A percentile compares a stretch with the other conserved stretches of the same genome.
Evolutionary conservation across 2,797 vertebrate genomes (phyloP).

Genomic region (Malacoraja senta): DNA sequence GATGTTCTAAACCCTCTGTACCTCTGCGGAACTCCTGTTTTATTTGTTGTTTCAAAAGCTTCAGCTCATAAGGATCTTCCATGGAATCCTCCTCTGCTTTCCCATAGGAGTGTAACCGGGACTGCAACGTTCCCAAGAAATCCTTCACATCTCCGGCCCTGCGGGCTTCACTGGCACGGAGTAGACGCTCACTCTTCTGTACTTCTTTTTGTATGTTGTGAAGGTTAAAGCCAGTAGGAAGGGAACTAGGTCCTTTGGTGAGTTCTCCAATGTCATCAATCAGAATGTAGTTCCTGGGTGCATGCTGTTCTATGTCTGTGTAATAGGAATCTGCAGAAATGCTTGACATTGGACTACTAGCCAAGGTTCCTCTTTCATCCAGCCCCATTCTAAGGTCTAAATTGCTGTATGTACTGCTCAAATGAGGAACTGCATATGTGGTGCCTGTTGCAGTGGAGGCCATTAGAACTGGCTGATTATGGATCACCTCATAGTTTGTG

Average conservation of each 20-base stretch:
- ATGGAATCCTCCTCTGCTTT: constrained; percentile 93
- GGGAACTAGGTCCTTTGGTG: constrained; percentile 75
- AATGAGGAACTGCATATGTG: constrained; percentile 77
- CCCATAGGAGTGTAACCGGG: constrained; percentile 79
- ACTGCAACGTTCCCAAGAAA: constrained; percentile 78
- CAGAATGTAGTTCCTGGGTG: constrained; percentile 84
- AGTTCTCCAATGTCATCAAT: constrained; percentile 97
- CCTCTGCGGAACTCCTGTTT: constrained; percentile 96
- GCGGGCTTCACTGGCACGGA: constrained; percentile 78
- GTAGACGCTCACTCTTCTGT: constrained; percentile 83
- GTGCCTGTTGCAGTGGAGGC: constrained; percentile 84
- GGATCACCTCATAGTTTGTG: constrained; percentile 89
- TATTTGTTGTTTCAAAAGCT: constrained; percentile 95
- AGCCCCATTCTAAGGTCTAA: constrained; percentile 87
- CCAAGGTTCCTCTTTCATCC: constrained; percentile 86
- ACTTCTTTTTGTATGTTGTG: constrained; percentile 80
- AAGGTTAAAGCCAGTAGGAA: constrained; percentile 79
- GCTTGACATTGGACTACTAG: constrained; percentile 92
- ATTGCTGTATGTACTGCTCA: constrained; percentile 81
- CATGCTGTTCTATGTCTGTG: constrained; percentile 89
- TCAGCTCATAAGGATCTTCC: constrained; percentile 96
- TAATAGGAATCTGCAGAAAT: constrained; percentile 97
- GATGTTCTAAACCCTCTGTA: constrained; percentile 82
- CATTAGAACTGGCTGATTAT: constrained; percentile 88
- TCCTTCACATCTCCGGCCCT: constrained; percentile 87